Conservation (phyloP, 2,888 invertebrate species). For the Eutolmus rufibarbis region DNA sequence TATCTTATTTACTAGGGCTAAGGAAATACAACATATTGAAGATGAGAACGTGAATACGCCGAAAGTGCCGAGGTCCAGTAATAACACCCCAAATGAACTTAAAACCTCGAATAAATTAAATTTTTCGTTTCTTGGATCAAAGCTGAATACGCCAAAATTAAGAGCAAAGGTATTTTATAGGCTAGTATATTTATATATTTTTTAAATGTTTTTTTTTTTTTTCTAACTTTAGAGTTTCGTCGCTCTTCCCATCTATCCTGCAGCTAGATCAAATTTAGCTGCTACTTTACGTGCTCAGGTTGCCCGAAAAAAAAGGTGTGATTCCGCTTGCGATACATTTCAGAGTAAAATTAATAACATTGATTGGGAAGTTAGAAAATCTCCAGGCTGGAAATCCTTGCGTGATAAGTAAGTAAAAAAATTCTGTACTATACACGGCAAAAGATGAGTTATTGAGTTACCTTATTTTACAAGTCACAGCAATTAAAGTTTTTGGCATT, state of each 20-base stretch:
- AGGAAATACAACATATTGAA: neutral
- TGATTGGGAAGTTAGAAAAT: conserved; percentile 62
- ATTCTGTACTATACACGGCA: neutral
- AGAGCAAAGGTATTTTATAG: neutral
- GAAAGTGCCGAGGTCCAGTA: neutral
- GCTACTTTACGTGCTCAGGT: conserved; percentile 60
- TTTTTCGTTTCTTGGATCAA: neutral
- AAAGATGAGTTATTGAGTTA: too few relatives aligned
- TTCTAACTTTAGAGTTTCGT: conserved; percentile 38
- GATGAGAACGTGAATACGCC: neutral
- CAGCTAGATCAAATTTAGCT: conserved; percentile 60
- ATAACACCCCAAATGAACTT: neutral
- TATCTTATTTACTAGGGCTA: neutral
- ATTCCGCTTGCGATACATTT: conserved; percentile 45
- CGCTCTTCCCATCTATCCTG: conserved; percentile 59
- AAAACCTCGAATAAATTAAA: neutral
- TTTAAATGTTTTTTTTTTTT: neutral
- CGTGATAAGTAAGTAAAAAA: conserved; percentile 55
- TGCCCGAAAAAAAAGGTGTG: conserved; percentile 54
- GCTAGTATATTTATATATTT: neutral
- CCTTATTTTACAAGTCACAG: neutral
- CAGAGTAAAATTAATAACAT: conserved; percentile 53
- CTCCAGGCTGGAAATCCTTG: conserved; percentile 61
- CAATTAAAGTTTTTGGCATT: too few relatives aligned
- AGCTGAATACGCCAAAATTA: neutral